Percentiles rank a stretch among this genome's conserved stretches.
Evolutionary conservation across 2,888 invertebrate species (phyloP).

Genomic region (Lucinisca nassula): DNA sequence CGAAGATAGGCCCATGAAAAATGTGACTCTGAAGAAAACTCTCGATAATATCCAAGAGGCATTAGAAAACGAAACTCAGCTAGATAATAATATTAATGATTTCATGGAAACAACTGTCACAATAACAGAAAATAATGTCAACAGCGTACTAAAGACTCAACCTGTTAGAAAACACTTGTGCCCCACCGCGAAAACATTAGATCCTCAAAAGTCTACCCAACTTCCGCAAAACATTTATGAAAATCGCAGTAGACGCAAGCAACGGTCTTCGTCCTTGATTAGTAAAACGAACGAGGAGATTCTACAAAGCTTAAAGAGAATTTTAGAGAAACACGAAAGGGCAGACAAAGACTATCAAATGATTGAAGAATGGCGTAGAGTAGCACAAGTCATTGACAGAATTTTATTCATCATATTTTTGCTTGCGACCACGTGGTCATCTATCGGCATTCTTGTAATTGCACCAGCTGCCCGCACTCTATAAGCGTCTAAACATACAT

Average conservation of each 20-base stretch:
- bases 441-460: conserved; percentile 89
- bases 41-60: conserved; percentile 87
- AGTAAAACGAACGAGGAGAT: conserved; percentile 88
- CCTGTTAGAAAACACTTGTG: conserved; percentile 31
- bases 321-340: conserved; percentile 89
- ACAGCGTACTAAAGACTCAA: conserved; percentile 25
- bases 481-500: no score
- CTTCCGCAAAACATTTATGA: conserved; percentile 21
- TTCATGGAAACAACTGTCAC: not conserved
- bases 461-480: conserved; percentile 85
- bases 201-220: not conserved
- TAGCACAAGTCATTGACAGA: conserved; percentile 89
- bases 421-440: conserved; percentile 89
- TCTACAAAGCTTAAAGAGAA: conserved; percentile 87
- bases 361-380: conserved; percentile 89
- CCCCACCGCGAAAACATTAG: conserved; percentile 15
- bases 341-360: conserved; percentile 87
- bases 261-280: conserved; percentile 47
- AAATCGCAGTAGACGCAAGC: conserved; percentile 47
- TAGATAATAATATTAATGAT: conserved; percentile 73
- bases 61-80: conserved; percentile 83
- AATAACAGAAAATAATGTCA: not conserved
- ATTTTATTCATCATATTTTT: conserved; percentile 90
- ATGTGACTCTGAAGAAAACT: conserved; percentile 86
- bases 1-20: conserved; percentile 79